Percentiles rank a stretch among this genome's conserved stretches.
Evolutionary conservation across 2,888 invertebrate genomes (phyloP).

Genomic region (Patella depressa): DNA sequence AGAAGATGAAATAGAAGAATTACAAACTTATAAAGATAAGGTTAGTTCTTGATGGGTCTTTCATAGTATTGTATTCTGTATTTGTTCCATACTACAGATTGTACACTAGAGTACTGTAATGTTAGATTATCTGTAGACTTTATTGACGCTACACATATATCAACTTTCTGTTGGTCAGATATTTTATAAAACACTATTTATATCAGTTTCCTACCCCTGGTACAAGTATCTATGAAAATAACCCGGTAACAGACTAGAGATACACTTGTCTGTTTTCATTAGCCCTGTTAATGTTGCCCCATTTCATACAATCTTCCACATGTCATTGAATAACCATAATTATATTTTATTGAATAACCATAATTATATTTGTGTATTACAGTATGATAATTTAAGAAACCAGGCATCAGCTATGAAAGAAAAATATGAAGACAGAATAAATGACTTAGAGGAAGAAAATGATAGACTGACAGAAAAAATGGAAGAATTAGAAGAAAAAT

Average conservation of each 20-base stretch:
- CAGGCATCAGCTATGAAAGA: slow-evolving; percentile 66
- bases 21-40: slow-evolving; percentile 64
- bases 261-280: too few species aligned
- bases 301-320: too few species aligned
- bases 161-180: too few species aligned
- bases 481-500: slow-evolving; percentile 32
- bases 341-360: too few species aligned
- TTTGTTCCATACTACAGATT: background rate
- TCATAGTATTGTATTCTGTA: background rate
- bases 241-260: too few species aligned
- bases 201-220: too few species aligned
- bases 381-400: slow-evolving; percentile 65
- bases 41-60: slow-evolving; percentile 33
- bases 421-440: slow-evolving; percentile 62
- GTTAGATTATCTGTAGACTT: background rate
- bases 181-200: too few species aligned
- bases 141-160: too few species aligned
- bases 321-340: too few species aligned
- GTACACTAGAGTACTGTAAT: background rate
- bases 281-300: too few species aligned
- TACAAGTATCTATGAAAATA: too few species aligned
- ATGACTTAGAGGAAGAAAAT: slow-evolving; percentile 57
- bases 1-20: slow-evolving; percentile 59
- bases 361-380: background rate
- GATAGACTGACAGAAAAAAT: slow-evolving; percentile 42